These are phyloP conservation scores for Nomada goodeniana DNA, from an alignment of 2,888 invertebrate species.

Conservation along the genomic window DNA sequence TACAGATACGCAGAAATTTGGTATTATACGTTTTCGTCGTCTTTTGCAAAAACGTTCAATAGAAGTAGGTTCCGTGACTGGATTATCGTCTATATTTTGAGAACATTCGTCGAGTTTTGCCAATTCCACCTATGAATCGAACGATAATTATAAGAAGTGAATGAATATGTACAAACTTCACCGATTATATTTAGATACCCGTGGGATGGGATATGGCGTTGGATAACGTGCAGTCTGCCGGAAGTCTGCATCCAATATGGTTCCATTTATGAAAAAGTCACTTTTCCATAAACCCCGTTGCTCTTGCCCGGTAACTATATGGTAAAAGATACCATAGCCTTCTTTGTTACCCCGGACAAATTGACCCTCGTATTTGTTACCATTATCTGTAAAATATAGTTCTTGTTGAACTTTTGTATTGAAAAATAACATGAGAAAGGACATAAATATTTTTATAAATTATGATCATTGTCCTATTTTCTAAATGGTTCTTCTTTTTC, in stretches of 20 bases:
- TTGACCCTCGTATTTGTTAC: constrained; percentile 88
- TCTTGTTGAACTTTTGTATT: not conserved
- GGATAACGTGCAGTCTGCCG: constrained; percentile 86
- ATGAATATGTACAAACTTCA: not conserved
- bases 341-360: constrained; percentile 86
- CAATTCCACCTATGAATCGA: constrained; percentile 22
- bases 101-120: not conserved
- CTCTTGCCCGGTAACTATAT: constrained; percentile 87
- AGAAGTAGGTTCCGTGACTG: not conserved
- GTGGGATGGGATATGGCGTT: constrained; percentile 85
- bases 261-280: constrained; percentile 86
- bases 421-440: not conserved
- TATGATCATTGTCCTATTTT: not conserved
- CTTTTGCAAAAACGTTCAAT: constrained; percentile 20
- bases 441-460: not conserved
- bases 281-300: constrained; percentile 88
- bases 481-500: not conserved
- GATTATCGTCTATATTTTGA: not conserved
- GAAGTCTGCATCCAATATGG: constrained; percentile 86
- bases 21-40: constrained; percentile 1
- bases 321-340: constrained; percentile 88
- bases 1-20: constrained; percentile 29
- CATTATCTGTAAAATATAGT: constrained; percentile 84
- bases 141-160: not conserved
- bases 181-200: constrained; percentile 32